Base-by-base conservation (phyloP, 1,140 invertebrate species). In the Papilio xuthus region DNA sequence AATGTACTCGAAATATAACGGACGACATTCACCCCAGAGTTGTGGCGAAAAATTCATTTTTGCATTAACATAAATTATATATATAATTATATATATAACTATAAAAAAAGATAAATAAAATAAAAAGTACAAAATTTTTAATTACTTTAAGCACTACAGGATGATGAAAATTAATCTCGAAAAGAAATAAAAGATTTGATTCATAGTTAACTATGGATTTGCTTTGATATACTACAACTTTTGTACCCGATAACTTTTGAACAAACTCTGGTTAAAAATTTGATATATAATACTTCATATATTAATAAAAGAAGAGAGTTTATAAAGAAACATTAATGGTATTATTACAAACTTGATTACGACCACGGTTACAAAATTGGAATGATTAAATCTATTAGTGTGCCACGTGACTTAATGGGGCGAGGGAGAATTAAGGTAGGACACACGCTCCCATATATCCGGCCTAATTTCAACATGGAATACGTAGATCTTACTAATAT, bases 371-470 rank as follows among this genome's bases (percentile, higher is more conserved):
- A 60, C 50, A 32, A 69, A 78, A 83, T 85, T 84, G 70, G 81
- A 85, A 88, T 86, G 87, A 90, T 90, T 89, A 89, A 85, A 84
- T 86, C 84, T 84, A 85, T 88, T 85, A 86, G 50, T 12, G 28
- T 50, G 82, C 78, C 89, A 84, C 89, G 88, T 89, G 88, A 63
- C 88, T 79, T 67, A 78, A 76, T 76, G 56, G 77, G 76, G 69
- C 79, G 71, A 20, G 63, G 28, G 78, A 56, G 67, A 81, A 83
- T 85, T 83, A 83, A 53, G 63, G 60, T 63, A 28, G 28, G 78
- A 71, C 71, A 79, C 82, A 82, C 79, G 60, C 81, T 41, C 67
- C 67, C 12, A 63, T 26, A 60, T 50, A 13, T 18, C 7, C 53
- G 12, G 60, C 12, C 13, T 63, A 23, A 26, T 26, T 60, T 60